Conservation (phyloP, 2,888 invertebrate genomes). For the Saturnia pavonia region DNA sequence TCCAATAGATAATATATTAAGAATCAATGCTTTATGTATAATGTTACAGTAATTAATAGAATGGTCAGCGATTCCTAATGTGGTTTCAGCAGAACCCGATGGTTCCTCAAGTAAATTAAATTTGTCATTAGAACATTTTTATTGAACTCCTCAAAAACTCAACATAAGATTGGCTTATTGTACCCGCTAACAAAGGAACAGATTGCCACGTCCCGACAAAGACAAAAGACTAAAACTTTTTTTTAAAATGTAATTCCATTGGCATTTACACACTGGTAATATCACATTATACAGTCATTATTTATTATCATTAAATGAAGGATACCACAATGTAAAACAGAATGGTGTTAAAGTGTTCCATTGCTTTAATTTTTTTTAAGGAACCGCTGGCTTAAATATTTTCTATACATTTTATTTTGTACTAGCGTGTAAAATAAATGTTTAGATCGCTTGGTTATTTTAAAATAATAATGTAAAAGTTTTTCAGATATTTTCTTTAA, state of each 20-base stretch:
- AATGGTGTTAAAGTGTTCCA: neutral
- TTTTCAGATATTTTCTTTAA: neutral
- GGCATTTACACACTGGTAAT: no score
- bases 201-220: no score
- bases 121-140: no score
- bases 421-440: neutral
- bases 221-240: no score
- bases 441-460: neutral
- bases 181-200: no score
- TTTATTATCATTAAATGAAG: neutral
- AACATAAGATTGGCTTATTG: no score
- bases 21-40: neutral
- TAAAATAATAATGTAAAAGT: neutral
- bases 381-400: neutral
- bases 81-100: neutral
- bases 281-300: neutral
- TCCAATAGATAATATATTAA: neutral
- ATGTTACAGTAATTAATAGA: neutral
- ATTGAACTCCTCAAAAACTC: no score
- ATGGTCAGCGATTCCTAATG: neutral
- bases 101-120: neutral
- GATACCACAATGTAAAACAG: neutral
- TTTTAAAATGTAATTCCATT: no score
- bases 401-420: neutral
- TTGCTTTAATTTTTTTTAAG: neutral